phyloP scores from a whole-genome alignment of 2,888 invertebrate species.

The Diarsia rubi region DNA sequence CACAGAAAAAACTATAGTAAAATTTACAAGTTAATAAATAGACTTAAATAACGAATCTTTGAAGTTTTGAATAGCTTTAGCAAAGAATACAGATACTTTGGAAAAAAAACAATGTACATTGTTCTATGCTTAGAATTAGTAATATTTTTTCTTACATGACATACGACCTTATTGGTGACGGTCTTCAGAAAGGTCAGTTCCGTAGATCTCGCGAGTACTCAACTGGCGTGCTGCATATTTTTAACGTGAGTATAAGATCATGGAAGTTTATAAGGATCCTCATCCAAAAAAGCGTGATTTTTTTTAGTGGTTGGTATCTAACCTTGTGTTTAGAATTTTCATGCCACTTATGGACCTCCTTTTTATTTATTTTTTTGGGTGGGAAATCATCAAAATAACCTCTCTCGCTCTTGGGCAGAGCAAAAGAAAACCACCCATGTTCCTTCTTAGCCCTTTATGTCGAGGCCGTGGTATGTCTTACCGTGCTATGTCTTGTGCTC shows the following conservation, averaged over 20 bases:
- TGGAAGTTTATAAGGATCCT: not conserved
- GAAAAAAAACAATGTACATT: not conserved
- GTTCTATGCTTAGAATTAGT: not conserved
- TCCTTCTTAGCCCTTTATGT: no score
- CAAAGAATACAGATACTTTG: not conserved
- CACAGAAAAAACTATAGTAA: not conserved
- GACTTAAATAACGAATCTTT: not conserved
- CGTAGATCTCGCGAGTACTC: not conserved
- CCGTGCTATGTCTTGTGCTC: no score
- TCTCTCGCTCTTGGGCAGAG: no score
- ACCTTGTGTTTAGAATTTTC: no score
- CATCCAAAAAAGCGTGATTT: not conserved
- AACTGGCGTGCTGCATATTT: no score
- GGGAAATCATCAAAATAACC: no score
- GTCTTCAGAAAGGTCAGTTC: not conserved
- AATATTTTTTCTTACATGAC: not conserved
- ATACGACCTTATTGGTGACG: no score
- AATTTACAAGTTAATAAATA: not conserved
- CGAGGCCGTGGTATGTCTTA: no score
- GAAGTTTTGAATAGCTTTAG: not conserved
- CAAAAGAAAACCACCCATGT: no score
- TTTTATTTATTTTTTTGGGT: no score
- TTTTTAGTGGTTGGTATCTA: no score
- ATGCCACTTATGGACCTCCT: no score
- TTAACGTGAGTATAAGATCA: not conserved